A percentile compares a stretch with the other conserved stretches of the same genome.
phyloP scores from a whole-genome alignment of 2,888 invertebrate genomes.

The Fragum whitleyi region DNA sequence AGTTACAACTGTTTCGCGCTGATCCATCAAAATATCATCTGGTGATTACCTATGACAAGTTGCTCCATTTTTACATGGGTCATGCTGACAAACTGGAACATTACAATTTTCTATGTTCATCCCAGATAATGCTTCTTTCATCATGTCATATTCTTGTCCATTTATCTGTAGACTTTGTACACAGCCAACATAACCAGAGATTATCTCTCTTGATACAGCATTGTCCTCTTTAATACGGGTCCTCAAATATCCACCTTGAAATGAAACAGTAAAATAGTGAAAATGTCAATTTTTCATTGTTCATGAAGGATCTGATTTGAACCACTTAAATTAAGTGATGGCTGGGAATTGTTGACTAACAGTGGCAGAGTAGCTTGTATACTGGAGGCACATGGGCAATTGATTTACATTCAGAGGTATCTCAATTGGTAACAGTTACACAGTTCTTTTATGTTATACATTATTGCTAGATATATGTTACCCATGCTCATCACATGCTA shows the following conservation, averaged over 20 bases:
- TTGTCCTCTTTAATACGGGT: background rate
- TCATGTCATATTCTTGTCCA: constrained; percentile 35
- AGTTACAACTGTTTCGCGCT: too few relatives aligned
- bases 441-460: too few relatives aligned
- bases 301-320: too few relatives aligned
- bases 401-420: too few relatives aligned
- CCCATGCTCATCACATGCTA: too few relatives aligned
- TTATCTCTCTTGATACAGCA: background rate
- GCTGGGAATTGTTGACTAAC: too few relatives aligned
- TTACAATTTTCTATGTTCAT: constrained; percentile 54
- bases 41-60: constrained; percentile 60
- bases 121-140: constrained; percentile 32
- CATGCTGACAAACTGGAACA: constrained; percentile 48
- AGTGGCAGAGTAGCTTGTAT: too few relatives aligned
- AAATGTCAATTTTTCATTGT: background rate
- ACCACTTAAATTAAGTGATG: too few relatives aligned
- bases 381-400: too few relatives aligned
- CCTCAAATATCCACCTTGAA: constrained; percentile 42
- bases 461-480: too few relatives aligned
- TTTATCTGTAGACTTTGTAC: constrained; percentile 43
- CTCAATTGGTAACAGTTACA: too few relatives aligned
- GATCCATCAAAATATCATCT: too few relatives aligned
- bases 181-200: constrained; percentile 48
- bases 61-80: constrained; percentile 52
- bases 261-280: background rate